A percentile compares a stretch with the other conserved stretches of the same genome.
These are phyloP conservation scores for Phyllotreta striolata DNA, from an alignment of 2,888 invertebrate species.

Conservation along the genomic window DNA sequence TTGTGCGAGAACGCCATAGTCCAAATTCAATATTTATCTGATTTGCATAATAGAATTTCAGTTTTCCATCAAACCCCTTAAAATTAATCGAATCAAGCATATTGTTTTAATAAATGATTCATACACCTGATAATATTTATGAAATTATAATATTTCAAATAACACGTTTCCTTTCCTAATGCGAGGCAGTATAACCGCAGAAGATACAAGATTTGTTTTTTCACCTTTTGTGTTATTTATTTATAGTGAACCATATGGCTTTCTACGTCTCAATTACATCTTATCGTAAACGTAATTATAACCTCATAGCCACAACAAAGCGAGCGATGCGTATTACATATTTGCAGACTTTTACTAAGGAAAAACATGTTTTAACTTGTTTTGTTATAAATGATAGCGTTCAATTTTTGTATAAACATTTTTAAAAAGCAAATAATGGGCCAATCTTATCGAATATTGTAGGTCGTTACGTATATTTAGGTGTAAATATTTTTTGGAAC, in stretches of 20 bases:
- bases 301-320: slow-evolving; percentile 15
- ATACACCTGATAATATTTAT: too few relatives aligned
- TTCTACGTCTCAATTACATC: slow-evolving; percentile 10
- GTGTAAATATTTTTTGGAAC: too few relatives aligned
- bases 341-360: too few relatives aligned
- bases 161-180: slow-evolving; percentile 3
- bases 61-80: slow-evolving; percentile 13
- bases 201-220: slow-evolving; percentile 14
- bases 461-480: too few relatives aligned
- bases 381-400: too few relatives aligned
- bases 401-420: too few relatives aligned
- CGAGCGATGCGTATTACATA: not conserved
- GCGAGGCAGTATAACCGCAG: slow-evolving; percentile 6
- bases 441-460: too few relatives aligned
- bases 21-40: slow-evolving; percentile 54
- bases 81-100: not conserved
- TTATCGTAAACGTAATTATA: slow-evolving; percentile 5
- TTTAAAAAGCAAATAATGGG: too few relatives aligned
- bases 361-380: too few relatives aligned
- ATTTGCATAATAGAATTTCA: slow-evolving; percentile 52
- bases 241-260: slow-evolving; percentile 8
- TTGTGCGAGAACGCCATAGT: slow-evolving; percentile 55
- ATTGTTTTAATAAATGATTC: too few relatives aligned
- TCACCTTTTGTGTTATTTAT: slow-evolving; percentile 5
- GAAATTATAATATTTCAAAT: not conserved